Evolutionary conservation across 2,888 invertebrate species (phyloP).

Genomic region (Sphaerophoria rueppellii): DNA sequence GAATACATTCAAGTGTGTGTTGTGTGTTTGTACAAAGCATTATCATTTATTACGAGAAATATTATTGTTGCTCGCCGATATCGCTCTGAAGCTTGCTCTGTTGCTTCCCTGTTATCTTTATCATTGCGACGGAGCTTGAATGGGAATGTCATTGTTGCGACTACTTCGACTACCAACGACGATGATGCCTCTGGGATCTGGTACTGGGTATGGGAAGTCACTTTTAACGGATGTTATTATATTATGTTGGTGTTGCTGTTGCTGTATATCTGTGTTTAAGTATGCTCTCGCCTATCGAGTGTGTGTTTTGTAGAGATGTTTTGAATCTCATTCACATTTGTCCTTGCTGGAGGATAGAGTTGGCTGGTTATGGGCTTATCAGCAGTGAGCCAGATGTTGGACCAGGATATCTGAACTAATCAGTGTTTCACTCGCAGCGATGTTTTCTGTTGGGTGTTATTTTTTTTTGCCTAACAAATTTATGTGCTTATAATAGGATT

Average conservation of each 20-base stretch:
- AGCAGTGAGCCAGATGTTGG: slow-evolving; percentile 64
- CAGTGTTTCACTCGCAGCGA: slow-evolving; percentile 46
- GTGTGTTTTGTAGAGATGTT: slow-evolving; percentile 1
- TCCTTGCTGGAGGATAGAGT: slow-evolving; percentile 20
- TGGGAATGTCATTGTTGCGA: slow-evolving; percentile 67
- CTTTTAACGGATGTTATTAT: slow-evolving; percentile 64
- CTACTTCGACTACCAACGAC: slow-evolving; percentile 13
- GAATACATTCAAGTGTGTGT: slow-evolving; percentile 2
- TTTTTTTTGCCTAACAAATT: background rate
- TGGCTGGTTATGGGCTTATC: slow-evolving; percentile 66
- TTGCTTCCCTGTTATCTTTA: slow-evolving; percentile 69
- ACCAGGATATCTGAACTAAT: slow-evolving; percentile 57
- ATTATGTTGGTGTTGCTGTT: slow-evolving; percentile 1
- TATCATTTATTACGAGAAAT: slow-evolving; percentile 69
- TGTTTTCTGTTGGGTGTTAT: background rate
- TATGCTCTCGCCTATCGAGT: slow-evolving; percentile 2
- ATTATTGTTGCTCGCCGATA: slow-evolving; percentile 69
- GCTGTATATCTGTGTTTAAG: slow-evolving; percentile 4
- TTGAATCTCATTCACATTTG: slow-evolving; percentile 28
- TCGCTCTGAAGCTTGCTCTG: slow-evolving; percentile 55
- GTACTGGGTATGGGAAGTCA: slow-evolving; percentile 38
- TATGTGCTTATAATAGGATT: slow-evolving; percentile 15
- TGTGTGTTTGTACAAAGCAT: slow-evolving; percentile 41
- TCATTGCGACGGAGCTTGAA: slow-evolving; percentile 68
- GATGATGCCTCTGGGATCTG: slow-evolving; percentile 55